These are phyloP conservation scores for Epizoanthus fatuus DNA, from an alignment of 92 coral and sea anemone genomes.

Conservation along the genomic window DNA sequence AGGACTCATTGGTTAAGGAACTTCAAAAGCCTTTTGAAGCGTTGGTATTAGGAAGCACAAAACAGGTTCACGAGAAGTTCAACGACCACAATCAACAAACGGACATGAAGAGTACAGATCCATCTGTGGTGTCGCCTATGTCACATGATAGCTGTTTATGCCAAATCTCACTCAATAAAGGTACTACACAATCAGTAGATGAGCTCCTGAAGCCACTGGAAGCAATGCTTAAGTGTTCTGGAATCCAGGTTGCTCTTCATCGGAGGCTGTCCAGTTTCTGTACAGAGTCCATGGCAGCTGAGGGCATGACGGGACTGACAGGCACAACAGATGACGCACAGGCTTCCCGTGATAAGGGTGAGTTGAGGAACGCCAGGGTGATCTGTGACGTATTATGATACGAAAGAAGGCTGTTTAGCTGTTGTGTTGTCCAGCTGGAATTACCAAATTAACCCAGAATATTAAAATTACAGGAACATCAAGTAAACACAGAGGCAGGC, in stretches of 20 bases:
- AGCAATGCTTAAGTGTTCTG: conserved; percentile 27
- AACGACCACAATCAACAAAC: background rate
- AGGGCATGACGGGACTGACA: background rate
- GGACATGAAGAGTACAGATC: background rate
- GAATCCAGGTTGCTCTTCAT: conserved; percentile 30
- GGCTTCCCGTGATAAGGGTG: background rate
- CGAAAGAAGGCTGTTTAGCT: no score
- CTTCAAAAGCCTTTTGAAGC: background rate
- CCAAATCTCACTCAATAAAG: background rate
- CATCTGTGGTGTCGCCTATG: background rate
- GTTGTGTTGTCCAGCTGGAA: no score
- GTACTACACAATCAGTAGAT: background rate
- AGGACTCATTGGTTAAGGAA: background rate
- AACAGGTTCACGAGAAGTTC: background rate
- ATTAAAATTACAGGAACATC: no score
- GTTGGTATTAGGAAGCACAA: background rate
- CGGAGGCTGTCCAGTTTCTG: conserved; percentile 12
- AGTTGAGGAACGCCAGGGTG: background rate
- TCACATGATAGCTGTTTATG: background rate
- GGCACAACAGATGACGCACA: background rate
- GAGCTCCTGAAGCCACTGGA: conserved; percentile 26
- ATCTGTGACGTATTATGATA: no score
- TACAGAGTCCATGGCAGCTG: background rate
- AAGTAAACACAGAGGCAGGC: no score
- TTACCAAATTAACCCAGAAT: no score